Conservation (phyloP, 2,113 vertebrate genomes). For the Muntiacus muntjak region DNA sequence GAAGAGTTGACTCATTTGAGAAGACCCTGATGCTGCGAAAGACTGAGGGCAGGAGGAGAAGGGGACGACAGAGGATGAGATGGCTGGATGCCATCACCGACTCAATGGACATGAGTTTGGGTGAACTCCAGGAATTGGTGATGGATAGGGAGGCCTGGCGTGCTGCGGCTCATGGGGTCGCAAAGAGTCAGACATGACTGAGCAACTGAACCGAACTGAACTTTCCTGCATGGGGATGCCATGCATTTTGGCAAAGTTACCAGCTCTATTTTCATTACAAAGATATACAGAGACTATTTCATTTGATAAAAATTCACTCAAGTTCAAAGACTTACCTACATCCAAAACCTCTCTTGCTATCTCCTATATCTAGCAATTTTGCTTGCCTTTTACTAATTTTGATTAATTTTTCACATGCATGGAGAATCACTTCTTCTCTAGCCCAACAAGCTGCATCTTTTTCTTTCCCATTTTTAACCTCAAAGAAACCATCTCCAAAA, state of each 20-base stretch:
- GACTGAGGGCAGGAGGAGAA: neutral
- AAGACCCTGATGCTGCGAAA: neutral
- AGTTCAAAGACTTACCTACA: neutral
- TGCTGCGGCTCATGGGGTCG: neutral
- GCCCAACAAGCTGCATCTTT: neutral
- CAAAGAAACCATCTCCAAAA: neutral
- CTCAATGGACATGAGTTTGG: neutral
- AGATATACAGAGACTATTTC: neutral
- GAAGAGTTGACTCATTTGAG: neutral
- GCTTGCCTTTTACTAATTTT: neutral
- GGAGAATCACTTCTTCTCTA: neutral
- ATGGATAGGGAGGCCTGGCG: accelerated
- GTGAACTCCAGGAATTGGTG: neutral
- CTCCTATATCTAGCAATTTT: neutral
- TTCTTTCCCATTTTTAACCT: neutral
- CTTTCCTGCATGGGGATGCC: neutral
- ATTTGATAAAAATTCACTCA: neutral
- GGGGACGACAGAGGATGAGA: neutral
- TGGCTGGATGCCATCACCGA: neutral
- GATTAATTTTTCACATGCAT: neutral
- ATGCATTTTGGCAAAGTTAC: neutral
- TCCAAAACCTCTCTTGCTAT: neutral
- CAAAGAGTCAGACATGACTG: neutral
- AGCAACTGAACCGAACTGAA: neutral
- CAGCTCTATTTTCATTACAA: neutral